Evolutionary conservation across 2,888 invertebrate genomes (phyloP).

Genomic region (Pollenia labialis): DNA sequence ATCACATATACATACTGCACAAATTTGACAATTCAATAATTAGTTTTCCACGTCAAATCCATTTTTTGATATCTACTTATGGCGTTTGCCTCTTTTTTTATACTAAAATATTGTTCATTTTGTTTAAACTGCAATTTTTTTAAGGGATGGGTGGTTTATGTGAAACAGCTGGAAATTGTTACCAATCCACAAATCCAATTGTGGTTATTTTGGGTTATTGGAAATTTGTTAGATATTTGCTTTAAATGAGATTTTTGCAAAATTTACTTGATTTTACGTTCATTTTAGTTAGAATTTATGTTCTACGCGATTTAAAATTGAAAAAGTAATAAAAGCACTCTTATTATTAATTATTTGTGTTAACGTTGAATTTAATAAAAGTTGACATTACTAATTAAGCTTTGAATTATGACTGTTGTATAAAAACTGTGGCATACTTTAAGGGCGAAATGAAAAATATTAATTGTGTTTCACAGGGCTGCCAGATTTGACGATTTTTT

Average conservation of each 20-base stretch:
- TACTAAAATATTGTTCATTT: conserved; percentile 8
- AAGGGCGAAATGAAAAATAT: not conserved
- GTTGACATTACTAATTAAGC: conserved; percentile 14
- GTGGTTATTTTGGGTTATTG: conserved; percentile 56
- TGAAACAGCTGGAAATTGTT: conserved; percentile 51
- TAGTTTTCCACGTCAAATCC: conserved; percentile 70
- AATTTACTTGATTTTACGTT: conserved; percentile 11
- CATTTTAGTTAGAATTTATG: not conserved
- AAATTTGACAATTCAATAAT: conserved; percentile 72
- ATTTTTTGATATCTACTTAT: conserved; percentile 55
- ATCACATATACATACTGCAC: conserved; percentile 56
- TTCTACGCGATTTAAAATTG: not conserved
- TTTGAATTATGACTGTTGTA: not conserved
- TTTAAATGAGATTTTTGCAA: not conserved
- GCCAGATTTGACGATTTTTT: no score
- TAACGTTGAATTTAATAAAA: not conserved
- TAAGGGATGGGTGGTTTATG: conserved; percentile 7
- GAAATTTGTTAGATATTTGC: conserved; percentile 25
- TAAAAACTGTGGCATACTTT: conserved; percentile 4
- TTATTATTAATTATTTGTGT: not conserved
- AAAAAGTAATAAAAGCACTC: not conserved
- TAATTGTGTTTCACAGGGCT: no score
- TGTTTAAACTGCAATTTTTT: not conserved
- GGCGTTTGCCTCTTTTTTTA: conserved; percentile 14
- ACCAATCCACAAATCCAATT: conserved; percentile 66